phyloP scores from a whole-genome alignment of 2,888 invertebrate genomes.

The Fragum fragum region DNA sequence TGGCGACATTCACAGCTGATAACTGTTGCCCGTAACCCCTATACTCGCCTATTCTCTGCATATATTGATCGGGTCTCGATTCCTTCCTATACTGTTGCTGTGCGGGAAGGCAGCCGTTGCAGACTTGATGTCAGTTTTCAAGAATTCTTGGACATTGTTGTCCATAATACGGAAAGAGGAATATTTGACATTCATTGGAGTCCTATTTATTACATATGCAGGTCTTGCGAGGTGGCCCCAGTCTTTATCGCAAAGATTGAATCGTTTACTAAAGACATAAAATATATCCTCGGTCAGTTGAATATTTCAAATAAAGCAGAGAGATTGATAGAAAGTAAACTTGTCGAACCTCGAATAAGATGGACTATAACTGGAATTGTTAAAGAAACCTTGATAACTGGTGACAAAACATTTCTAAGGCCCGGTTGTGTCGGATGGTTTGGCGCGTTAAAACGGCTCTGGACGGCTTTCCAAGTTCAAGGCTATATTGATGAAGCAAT shows the following conservation, averaged over 20 bases:
- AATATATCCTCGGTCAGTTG: neutral
- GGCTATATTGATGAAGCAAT: too few species aligned
- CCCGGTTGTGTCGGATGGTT: too few species aligned
- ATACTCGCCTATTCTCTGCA: neutral
- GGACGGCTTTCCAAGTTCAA: too few species aligned
- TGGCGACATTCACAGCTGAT: neutral
- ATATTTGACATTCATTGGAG: slow-evolving; percentile 1
- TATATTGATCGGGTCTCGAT: neutral
- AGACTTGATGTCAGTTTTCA: neutral
- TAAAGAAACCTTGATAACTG: too few species aligned
- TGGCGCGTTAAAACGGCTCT: too few species aligned
- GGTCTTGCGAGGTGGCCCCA: too few species aligned
- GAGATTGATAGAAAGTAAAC: too few species aligned
- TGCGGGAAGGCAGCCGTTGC: neutral
- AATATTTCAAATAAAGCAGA: too few species aligned
- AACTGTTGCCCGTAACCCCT: neutral
- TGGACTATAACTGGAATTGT: too few species aligned
- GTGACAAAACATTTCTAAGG: too few species aligned
- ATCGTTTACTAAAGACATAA: neutral
- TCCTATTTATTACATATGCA: neutral
- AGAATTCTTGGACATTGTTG: neutral
- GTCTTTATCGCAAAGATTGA: neutral
- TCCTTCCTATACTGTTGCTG: neutral
- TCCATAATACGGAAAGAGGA: neutral
- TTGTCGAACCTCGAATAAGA: too few species aligned